These are phyloP conservation scores for Thysanoteuthis rhombus DNA, from an alignment of 2,888 invertebrate genomes.

Conservation along the genomic window DNA sequence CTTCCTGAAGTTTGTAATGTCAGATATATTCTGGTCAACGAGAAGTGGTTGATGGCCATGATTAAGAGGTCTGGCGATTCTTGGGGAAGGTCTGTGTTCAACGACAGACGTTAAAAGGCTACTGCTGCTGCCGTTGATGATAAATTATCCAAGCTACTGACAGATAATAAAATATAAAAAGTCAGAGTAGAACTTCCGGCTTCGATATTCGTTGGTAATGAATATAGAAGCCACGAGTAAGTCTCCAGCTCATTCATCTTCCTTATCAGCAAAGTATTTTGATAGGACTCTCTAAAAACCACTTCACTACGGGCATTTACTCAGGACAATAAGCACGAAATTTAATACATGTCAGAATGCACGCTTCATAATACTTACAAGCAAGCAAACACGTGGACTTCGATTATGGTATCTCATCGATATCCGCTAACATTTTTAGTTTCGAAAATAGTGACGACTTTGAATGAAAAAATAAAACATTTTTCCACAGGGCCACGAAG, in stretches of 20 bases:
- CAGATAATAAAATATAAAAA: background rate
- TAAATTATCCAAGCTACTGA: background rate
- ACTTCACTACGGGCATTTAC: background rate
- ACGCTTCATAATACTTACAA: too few species aligned
- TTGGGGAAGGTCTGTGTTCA: too few species aligned
- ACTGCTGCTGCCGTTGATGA: too few species aligned
- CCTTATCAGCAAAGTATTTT: background rate
- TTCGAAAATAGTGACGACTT: too few species aligned
- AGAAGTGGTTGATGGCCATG: background rate
- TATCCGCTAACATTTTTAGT: too few species aligned
- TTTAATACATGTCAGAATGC: background rate
- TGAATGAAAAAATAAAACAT: too few species aligned
- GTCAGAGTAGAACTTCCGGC: background rate
- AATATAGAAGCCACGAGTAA: background rate
- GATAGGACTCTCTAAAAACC: background rate
- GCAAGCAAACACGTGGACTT: too few species aligned
- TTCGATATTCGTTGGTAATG: background rate
- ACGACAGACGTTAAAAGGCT: too few species aligned
- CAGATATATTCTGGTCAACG: background rate
- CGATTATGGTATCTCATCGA: too few species aligned
- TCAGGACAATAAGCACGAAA: background rate
- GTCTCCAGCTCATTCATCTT: background rate
- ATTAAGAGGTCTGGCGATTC: too few species aligned
- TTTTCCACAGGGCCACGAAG: too few species aligned
- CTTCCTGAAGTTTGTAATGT: constrained; percentile 12